Evolutionary conservation across 2,888 invertebrate genomes (phyloP).

Genomic region (Lamellibrachia columna): DNA sequence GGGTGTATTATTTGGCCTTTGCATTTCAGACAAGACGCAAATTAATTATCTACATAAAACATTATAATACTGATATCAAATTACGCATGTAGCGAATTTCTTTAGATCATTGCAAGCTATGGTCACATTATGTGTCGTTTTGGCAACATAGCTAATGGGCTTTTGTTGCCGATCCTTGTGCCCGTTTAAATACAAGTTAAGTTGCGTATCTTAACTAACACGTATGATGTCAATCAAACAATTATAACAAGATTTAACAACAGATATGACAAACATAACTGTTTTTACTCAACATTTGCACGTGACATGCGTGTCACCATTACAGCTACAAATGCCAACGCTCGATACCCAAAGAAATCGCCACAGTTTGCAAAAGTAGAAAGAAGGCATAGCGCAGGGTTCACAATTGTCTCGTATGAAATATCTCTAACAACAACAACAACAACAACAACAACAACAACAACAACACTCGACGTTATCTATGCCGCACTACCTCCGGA

Average conservation of each 20-base stretch:
- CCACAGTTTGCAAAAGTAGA: not conserved
- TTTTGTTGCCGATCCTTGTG: not conserved
- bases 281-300: too few relatives aligned
- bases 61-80: not conserved
- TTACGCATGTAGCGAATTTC: not conserved
- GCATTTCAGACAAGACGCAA: not conserved
- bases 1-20: not conserved
- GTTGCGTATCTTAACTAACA: not conserved
- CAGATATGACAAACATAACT: too few relatives aligned
- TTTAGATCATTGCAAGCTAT: not conserved
- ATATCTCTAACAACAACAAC: not conserved
- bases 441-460: not conserved
- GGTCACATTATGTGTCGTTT: not conserved
- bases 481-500: too few relatives aligned
- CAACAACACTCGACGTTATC: too few relatives aligned
- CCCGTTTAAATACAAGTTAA: not conserved
- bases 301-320: not conserved
- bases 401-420: not conserved
- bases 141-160: not conserved
- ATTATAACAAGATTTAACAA: not conserved
- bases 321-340: conserved; percentile 11
- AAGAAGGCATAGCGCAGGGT: not conserved
- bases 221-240: not conserved
- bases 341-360: not conserved
- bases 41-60: not conserved